Evolutionary conservation across 1,140 invertebrate species (phyloP), one percentile per base, ranked within the genome.

Genomic region (Galleria mellonella): DNA sequence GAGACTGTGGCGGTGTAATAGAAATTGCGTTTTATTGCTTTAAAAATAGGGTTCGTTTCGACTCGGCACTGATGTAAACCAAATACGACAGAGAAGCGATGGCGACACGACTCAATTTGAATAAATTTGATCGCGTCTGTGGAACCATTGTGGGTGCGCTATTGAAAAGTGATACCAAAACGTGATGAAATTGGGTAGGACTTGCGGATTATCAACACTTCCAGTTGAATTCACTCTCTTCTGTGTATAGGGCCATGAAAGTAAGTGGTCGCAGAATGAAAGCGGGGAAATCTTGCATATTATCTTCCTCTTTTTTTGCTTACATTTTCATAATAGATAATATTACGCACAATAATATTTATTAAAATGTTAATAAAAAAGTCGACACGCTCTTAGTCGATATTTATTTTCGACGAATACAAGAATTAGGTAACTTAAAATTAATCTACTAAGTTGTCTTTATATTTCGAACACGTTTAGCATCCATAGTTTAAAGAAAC

Each of bases 21-120:
- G 11, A 68, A 48, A 61, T 51, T 58, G 6, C 35, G 36, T 50
- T 55, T 33, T 58, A 53, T 43, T 0, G 0, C 5, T 1, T 13
- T 5, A 0, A 0, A 15, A 1, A 17, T 58, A 61, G 10, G 31
- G 51, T 63, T 37, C 0, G 27, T 44, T 60, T 71, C 67, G 0
- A 14, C 5, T 6, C 55, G 42, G 11, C 9, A 13, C n/a, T 31
- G 9, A 32, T 40, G 15, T 46, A 64, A 57, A 61, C 47, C 62
- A 71, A 61, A 62, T 70, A 63, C 47, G 55, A 62, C 60, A 39
- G 41, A 57, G 62, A 49, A 55, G 62, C 46, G 60, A 67, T 54
- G 55, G 61, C 56, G 73, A 79, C 73, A 81, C 45, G 56, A 49
- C 41, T 54, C 71, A 78, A 76, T 81, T 81, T 83, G 74, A 83